These are phyloP conservation scores for Drosophila formosana DNA, from an alignment of 2,888 invertebrate genomes.

Conservation along the genomic window DNA sequence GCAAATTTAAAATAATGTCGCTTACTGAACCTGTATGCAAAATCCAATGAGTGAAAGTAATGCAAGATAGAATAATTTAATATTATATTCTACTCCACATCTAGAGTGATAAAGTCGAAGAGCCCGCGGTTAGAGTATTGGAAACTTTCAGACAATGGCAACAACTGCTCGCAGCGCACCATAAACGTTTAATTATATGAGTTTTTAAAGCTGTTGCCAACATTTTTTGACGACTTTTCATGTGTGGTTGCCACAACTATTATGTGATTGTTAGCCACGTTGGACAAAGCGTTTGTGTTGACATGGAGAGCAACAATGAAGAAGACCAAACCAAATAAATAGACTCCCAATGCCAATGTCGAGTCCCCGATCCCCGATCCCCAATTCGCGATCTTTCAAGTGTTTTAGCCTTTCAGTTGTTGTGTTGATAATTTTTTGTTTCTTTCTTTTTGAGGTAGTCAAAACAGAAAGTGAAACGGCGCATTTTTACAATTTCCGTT, in stretches of 20 bases:
- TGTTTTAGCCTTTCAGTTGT: conserved; percentile 4
- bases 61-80: too few relatives aligned
- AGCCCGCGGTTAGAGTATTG: not conserved
- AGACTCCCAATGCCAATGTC: conserved; percentile 15
- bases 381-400: conserved; percentile 7
- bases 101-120: not conserved
- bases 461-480: conserved; percentile 53
- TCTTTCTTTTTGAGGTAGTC: not conserved
- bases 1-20: too few relatives aligned
- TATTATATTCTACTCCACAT: not conserved
- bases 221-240: conserved; percentile 24
- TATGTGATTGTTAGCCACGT: conserved; percentile 30
- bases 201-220: conserved; percentile 30
- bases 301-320: conserved; percentile 6
- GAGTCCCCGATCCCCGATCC: not conserved
- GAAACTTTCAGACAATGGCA: conserved; percentile 26
- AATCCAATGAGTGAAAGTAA: too few relatives aligned
- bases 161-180: conserved; percentile 28
- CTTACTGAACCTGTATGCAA: too few relatives aligned
- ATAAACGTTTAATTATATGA: conserved; percentile 56
- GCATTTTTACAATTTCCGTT: conserved; percentile 60
- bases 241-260: conserved; percentile 17
- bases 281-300: conserved; percentile 25
- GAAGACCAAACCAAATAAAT: not conserved
- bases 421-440: not conserved